phyloP scores from a whole-genome alignment of 1,140 invertebrate species.

The Orussus abietinus region DNA sequence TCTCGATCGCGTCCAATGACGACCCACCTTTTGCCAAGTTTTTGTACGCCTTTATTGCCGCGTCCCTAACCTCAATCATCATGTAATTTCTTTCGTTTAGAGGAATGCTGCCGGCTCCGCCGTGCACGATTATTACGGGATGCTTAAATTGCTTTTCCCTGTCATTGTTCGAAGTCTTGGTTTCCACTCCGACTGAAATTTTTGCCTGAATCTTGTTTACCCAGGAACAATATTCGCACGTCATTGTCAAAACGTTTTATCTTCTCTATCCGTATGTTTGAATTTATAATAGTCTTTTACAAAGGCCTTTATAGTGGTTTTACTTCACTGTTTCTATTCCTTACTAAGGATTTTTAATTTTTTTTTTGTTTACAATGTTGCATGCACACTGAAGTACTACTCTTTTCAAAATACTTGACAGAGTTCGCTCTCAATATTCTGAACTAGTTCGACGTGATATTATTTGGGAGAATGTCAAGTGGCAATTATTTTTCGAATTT shows the following conservation, averaged over 20 bases:
- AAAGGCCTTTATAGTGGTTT: not conserved
- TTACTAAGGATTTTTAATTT: no score
- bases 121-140: conserved; percentile 25
- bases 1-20: conserved; percentile 3
- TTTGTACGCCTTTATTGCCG: conserved; percentile 17
- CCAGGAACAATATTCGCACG: conserved; percentile 29
- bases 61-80: conserved; percentile 25
- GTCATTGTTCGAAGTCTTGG: not conserved
- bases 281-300: conserved; percentile 4
- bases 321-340: no score
- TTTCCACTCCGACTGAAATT: not conserved
- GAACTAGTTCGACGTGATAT: no score
- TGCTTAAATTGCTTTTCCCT: conserved; percentile 5
- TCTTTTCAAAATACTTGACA: no score
- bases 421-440: no score
- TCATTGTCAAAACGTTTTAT: conserved; percentile 9
- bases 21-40: conserved; percentile 16
- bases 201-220: conserved; percentile 17
- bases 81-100: conserved; percentile 12
- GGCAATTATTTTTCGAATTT: not conserved
- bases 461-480: no score
- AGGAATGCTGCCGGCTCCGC: conserved; percentile 24
- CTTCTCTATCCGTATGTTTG: conserved; percentile 8
- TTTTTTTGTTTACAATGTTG: no score
- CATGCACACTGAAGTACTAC: no score